Evolutionary conservation across 2,888 invertebrate genomes (phyloP).

Genomic region (Eumacrocentrus americanus): DNA sequence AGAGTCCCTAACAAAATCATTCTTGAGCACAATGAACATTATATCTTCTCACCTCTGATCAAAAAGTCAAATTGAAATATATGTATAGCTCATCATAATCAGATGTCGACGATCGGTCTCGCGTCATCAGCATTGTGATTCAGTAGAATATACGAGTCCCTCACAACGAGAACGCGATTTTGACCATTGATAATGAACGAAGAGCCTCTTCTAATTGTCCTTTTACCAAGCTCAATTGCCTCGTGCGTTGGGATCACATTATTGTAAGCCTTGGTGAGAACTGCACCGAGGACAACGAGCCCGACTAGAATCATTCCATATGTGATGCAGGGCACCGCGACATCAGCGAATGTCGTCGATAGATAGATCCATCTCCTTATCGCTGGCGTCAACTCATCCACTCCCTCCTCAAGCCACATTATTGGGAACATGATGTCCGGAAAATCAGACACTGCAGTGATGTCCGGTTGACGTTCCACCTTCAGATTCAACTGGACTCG

Average conservation of each 20-base stretch:
- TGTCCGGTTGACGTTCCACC: constrained; percentile 75
- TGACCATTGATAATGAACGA: constrained; percentile 68
- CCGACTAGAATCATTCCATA: constrained; percentile 78
- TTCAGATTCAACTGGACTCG: constrained; percentile 82
- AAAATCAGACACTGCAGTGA: constrained; percentile 76
- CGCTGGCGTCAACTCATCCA: constrained; percentile 78
- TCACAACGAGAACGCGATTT: constrained; percentile 66
- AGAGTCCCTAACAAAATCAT: too few relatives aligned
- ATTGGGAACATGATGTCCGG: constrained; percentile 83
- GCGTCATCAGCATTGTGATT: constrained; percentile 45
- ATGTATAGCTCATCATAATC: too few relatives aligned
- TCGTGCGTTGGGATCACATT: constrained; percentile 75
- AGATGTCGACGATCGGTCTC: constrained; percentile 33
- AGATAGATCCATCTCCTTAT: constrained; percentile 82
- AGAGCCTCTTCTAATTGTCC: constrained; percentile 73
- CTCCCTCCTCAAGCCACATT: constrained; percentile 90
- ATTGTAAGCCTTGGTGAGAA: constrained; percentile 78
- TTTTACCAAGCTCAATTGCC: constrained; percentile 78
- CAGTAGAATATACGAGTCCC: constrained; percentile 67
- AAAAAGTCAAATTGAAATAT: too few relatives aligned
- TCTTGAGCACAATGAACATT: background rate
- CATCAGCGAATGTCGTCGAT: constrained; percentile 78
- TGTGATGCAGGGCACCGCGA: constrained; percentile 72
- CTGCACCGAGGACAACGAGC: constrained; percentile 68
- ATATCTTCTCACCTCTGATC: background rate